A percentile compares a stretch with the other conserved stretches of the same genome.
phyloP scores from a whole-genome alignment of 1,140 invertebrate genomes.

The Watersipora subatra region DNA sequence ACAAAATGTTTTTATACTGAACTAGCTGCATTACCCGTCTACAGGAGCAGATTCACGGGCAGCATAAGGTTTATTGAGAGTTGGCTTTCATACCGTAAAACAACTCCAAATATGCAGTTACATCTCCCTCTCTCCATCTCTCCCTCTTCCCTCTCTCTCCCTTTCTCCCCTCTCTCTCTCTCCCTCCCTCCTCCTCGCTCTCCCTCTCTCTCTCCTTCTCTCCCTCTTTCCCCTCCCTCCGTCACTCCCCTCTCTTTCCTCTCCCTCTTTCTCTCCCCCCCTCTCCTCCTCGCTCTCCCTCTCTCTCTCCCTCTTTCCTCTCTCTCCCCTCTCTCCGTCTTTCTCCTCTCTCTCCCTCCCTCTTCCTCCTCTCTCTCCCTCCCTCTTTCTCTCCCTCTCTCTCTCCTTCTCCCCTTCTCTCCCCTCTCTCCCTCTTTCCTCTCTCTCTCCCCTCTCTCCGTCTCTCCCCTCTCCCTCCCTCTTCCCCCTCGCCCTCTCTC shows the following conservation, averaged over 20 bases:
- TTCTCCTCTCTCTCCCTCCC: neutral
- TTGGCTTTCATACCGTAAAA: no score
- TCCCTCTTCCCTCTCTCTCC: neutral
- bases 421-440: neutral
- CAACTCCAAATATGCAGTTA: no score
- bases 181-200: neutral
- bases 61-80: no score
- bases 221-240: neutral
- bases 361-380: conserved; percentile 11
- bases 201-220: conserved; percentile 1
- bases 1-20: no score
- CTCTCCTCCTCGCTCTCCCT: no score
- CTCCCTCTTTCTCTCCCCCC: conserved; percentile 7
- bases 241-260: conserved; percentile 3
- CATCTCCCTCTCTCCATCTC: no score
- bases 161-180: neutral
- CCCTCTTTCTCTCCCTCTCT: conserved; percentile 6
- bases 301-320: conserved; percentile 2
- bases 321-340: neutral
- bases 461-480: neutral
- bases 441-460: neutral
- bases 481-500: no score
- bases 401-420: neutral
- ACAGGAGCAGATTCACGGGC: no score
- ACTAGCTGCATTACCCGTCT: no score